These are phyloP conservation scores for Oreonectes daqikongensis DNA, from an alignment of 2,797 vertebrate genomes.

Conservation along the genomic window DNA sequence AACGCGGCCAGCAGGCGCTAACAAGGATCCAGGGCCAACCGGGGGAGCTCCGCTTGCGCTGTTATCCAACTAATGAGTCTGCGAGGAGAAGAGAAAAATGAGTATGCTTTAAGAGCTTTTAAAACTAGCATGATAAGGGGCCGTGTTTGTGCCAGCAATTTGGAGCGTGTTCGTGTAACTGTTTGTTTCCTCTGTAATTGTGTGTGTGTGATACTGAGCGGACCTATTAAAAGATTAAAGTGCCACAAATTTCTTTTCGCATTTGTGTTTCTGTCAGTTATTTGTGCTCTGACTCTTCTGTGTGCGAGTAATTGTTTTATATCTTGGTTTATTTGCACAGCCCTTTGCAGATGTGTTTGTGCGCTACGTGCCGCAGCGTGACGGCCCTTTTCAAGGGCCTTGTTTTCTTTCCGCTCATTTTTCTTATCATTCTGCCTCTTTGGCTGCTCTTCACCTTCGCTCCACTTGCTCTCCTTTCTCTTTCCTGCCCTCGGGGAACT, in stretches of 20 bases:
- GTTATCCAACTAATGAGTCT: constrained; percentile 43
- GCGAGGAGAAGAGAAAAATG: constrained; percentile 33
- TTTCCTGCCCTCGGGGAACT: constrained; percentile 40
- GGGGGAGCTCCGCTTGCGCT: constrained; percentile 5
- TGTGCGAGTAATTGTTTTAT: constrained; percentile 38
- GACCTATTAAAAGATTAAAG: constrained; percentile 42
- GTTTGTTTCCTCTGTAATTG: constrained; percentile 37
- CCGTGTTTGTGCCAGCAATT: constrained; percentile 39
- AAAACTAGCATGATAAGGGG: constrained; percentile 41
- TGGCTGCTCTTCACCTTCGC: constrained; percentile 36
- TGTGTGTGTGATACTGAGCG: constrained; percentile 19
- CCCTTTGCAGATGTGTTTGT: constrained; percentile 20
- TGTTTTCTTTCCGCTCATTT: constrained; percentile 38
- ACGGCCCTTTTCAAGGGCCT: constrained; percentile 6
- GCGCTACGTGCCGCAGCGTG: background rate
- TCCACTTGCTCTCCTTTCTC: constrained; percentile 31
- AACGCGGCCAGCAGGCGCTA: constrained; percentile 33
- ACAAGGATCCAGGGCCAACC: constrained; percentile 37
- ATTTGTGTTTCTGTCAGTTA: constrained; percentile 20
- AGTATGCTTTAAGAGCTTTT: constrained; percentile 45
- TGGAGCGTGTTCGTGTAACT: constrained; percentile 19
- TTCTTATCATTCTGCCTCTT: constrained; percentile 42
- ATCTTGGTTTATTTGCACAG: constrained; percentile 19
- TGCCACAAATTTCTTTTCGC: constrained; percentile 21
- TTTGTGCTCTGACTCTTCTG: constrained; percentile 37